These are phyloP conservation scores for Willowsia nigromaculata DNA, from an alignment of 2,888 invertebrate genomes.

Conservation along the genomic window DNA sequence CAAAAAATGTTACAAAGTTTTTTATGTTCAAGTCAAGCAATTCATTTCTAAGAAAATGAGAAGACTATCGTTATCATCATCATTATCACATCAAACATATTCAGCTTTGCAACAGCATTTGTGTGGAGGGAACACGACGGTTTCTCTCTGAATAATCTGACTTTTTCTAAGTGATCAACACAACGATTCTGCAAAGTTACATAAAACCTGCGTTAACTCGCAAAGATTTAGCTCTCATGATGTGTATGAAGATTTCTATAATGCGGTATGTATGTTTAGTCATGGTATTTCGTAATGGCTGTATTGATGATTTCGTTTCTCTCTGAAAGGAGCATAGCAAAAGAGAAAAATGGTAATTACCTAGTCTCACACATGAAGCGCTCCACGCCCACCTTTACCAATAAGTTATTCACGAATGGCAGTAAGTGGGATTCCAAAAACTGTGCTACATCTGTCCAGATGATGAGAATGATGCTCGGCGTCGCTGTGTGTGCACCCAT, in stretches of 20 bases:
- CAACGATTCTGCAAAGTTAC: too few species aligned
- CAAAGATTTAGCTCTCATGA: too few species aligned
- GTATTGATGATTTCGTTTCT: not conserved
- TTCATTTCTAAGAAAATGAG: not conserved
- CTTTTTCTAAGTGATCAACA: too few species aligned
- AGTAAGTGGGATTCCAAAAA: slow-evolving; percentile 39
- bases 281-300: not conserved
- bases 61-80: not conserved
- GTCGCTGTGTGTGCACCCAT: slow-evolving; percentile 21
- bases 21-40: not conserved
- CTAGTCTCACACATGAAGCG: slow-evolving; percentile 61
- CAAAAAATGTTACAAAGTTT: not conserved
- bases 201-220: too few species aligned
- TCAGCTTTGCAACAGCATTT: not conserved
- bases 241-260: not conserved
- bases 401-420: slow-evolving; percentile 42
- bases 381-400: slow-evolving; percentile 72
- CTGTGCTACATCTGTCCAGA: slow-evolving; percentile 52
- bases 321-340: slow-evolving; percentile 32
- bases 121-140: not conserved
- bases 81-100: not conserved
- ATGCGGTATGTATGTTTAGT: not conserved
- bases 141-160: too few species aligned
- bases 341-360: slow-evolving; percentile 72
- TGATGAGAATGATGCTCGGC: not conserved